These are phyloP conservation scores for Eurois occulta DNA, from an alignment of 2,888 invertebrate genomes.

Conservation along the genomic window DNA sequence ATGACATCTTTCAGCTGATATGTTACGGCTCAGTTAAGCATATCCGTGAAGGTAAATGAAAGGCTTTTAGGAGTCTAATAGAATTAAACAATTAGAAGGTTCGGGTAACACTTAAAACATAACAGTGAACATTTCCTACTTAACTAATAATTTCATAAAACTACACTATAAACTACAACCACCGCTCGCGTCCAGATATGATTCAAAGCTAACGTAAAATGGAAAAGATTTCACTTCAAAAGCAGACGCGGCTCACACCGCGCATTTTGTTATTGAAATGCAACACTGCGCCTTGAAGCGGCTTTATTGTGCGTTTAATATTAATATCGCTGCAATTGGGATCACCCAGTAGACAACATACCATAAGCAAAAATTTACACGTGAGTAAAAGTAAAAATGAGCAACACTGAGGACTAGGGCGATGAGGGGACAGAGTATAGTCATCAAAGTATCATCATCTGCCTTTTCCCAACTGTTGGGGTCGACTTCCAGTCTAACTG, in stretches of 20 bases:
- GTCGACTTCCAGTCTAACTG: too few relatives aligned
- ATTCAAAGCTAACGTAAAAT: neutral
- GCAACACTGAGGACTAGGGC: neutral
- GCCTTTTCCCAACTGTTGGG: neutral
- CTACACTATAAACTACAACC: constrained; percentile 22
- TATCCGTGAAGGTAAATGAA: neutral
- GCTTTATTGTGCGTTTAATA: neutral
- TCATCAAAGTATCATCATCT: neutral
- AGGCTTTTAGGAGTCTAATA: neutral
- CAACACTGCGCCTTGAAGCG: too few relatives aligned
- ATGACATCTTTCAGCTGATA: neutral
- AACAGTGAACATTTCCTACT: constrained; percentile 5
- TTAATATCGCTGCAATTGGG: neutral
- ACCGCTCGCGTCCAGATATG: neutral
- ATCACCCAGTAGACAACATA: neutral
- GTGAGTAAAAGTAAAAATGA: neutral
- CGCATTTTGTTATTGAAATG: neutral
- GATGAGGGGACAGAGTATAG: neutral
- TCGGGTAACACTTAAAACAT: constrained; percentile 2
- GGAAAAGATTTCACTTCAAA: neutral
- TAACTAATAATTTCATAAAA: constrained; percentile 49
- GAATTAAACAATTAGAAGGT: neutral
- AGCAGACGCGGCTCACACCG: neutral
- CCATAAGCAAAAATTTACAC: neutral
- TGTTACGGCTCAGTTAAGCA: neutral